These are phyloP conservation scores for Idris sp. DNA, from an alignment of 1,140 invertebrate genomes.

Conservation along the genomic window DNA sequence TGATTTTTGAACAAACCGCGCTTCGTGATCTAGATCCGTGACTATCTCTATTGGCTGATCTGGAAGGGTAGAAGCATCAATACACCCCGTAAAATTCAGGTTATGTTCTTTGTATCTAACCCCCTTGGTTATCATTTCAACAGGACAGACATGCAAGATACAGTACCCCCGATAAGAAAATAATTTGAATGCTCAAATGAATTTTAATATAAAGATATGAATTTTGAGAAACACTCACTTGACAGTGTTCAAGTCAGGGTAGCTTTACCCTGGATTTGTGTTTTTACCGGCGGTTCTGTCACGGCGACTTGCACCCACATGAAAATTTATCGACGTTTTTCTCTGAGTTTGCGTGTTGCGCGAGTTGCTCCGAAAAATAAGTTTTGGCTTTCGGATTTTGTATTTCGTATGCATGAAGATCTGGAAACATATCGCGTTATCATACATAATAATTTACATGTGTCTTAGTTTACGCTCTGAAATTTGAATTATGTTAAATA, in stretches of 20 bases:
- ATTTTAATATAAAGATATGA: no score
- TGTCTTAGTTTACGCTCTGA: no score
- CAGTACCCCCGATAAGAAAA: no score
- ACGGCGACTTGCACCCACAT: conserved; percentile 19
- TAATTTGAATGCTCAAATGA: no score
- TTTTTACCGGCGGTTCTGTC: conserved; percentile 27
- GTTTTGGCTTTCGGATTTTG: conserved; percentile 30
- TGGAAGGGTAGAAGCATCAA: conserved; percentile 13
- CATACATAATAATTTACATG: no score
- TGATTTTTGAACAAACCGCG: conserved; percentile 62
- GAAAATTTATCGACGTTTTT: conserved; percentile 75
- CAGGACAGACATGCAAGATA: no score
- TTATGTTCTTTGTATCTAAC: conserved; percentile 37
- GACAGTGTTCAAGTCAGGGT: conserved; percentile 11
- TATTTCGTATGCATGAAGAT: conserved; percentile 30
- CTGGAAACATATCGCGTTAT: conserved; percentile 5
- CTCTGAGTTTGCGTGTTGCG: conserved; percentile 70
- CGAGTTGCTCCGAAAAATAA: conserved; percentile 67
- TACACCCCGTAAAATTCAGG: conserved; percentile 20
- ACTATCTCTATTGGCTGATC: conserved; percentile 65
- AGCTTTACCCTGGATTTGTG: conserved; percentile 3
- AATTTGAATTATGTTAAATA: neutral
- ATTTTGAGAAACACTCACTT: conserved; percentile 14
- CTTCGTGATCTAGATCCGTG: conserved; percentile 44
- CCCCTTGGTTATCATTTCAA: conserved; percentile 1